A percentile compares a stretch with the other conserved stretches of the same genome.
These are phyloP conservation scores for Ceratothoa steindachneri DNA, from an alignment of 2,888 invertebrate genomes.

Conservation along the genomic window DNA sequence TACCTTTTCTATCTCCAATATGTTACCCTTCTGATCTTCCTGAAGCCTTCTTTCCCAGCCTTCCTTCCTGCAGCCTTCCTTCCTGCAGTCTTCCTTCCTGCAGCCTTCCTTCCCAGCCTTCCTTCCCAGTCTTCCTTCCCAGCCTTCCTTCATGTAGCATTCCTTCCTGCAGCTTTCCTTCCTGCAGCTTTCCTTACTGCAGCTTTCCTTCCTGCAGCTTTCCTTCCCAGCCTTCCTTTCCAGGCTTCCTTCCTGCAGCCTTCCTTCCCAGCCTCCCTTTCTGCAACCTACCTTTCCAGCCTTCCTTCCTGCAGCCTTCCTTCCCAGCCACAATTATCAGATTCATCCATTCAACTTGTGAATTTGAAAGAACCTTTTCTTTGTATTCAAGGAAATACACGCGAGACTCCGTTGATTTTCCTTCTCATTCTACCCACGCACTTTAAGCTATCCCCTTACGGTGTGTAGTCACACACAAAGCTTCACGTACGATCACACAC, in stretches of 20 bases:
- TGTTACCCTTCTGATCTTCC: too few relatives aligned
- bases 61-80: too few relatives aligned
- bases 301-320: not conserved
- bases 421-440: not conserved
- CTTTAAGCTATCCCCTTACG: too few relatives aligned
- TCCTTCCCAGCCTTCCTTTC: not conserved
- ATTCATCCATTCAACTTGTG: not conserved
- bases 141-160: not conserved
- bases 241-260: too few relatives aligned
- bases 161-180: not conserved
- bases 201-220: too few relatives aligned
- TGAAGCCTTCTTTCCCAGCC: too few relatives aligned
- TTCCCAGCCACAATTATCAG: not conserved
- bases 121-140: not conserved
- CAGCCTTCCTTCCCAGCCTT: not conserved
- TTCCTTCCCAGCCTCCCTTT: not conserved
- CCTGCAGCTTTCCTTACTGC: not conserved
- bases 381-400: not conserved
- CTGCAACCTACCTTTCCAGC: not conserved
- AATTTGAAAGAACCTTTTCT: not conserved
- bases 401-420: not conserved
- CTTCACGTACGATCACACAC: too few relatives aligned
- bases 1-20: too few relatives aligned
- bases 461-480: too few relatives aligned
- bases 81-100: not conserved